These are phyloP conservation scores for Unio pictorum DNA, from an alignment of 2,888 invertebrate species.

Conservation along the genomic window DNA sequence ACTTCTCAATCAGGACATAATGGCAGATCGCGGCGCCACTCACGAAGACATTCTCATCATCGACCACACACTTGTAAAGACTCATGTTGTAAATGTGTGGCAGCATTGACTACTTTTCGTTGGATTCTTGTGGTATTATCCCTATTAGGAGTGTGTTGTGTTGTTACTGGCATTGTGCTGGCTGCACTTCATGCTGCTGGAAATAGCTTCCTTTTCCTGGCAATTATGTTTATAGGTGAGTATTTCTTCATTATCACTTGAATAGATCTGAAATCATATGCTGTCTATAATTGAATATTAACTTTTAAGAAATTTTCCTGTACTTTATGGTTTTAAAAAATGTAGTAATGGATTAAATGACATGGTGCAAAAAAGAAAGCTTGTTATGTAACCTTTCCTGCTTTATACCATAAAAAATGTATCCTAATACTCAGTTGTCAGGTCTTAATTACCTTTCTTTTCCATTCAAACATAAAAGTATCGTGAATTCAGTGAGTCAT, in stretches of 20 bases:
- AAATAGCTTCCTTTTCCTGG: constrained; percentile 66
- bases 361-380: too few relatives aligned
- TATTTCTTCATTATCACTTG: constrained; percentile 11
- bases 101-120: constrained; percentile 63
- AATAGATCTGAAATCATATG: too few relatives aligned
- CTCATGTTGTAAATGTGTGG: constrained; percentile 63
- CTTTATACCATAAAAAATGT: too few relatives aligned
- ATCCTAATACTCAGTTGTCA: too few relatives aligned
- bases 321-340: too few relatives aligned
- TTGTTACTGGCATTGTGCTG: constrained; percentile 67
- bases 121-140: constrained; percentile 68
- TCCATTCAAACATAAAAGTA: too few relatives aligned
- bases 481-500: too few relatives aligned
- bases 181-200: constrained; percentile 66
- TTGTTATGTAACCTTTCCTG: too few relatives aligned
- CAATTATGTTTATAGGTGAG: constrained; percentile 71
- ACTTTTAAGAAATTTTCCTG: too few relatives aligned
- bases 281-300: too few relatives aligned
- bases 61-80: constrained; percentile 51
- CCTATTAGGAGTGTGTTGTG: constrained; percentile 66
- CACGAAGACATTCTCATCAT: constrained; percentile 34
- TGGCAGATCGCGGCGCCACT: constrained; percentile 36
- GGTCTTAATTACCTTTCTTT: too few relatives aligned
- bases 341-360: too few relatives aligned
- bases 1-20: constrained; percentile 21